A percentile compares a stretch with the other conserved stretches of the same genome.
Conservation (phyloP, 2,113 vertebrate genomes). For the Xiphophorus couchianus region DNA sequence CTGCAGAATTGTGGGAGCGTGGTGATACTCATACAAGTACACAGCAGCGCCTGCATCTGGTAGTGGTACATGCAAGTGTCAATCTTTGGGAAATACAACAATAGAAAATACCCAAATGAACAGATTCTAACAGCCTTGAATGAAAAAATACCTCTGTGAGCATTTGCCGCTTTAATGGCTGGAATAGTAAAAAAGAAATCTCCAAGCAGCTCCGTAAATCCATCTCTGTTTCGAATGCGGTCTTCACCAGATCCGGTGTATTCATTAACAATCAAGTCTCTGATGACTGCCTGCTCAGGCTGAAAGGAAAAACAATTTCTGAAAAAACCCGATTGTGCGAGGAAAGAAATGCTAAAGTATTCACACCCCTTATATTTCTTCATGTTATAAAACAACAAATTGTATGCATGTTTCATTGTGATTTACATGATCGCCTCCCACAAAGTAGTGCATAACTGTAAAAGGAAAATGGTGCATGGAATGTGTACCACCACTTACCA, state of each 20-base stretch:
- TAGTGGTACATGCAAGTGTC: background rate
- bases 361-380: no score
- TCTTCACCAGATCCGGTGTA: constrained; percentile 78
- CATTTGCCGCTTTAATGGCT: constrained; percentile 73
- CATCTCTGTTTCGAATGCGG: constrained; percentile 67
- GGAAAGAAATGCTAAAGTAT: no score
- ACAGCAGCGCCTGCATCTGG: constrained; percentile 78
- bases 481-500: no score
- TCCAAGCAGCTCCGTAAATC: constrained; percentile 75
- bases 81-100: background rate
- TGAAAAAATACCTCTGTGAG: constrained; percentile 79
- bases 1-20: constrained; percentile 61
- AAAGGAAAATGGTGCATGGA: no score
- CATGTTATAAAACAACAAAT: no score
- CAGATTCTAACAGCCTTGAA: background rate
- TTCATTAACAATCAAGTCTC: constrained; percentile 61
- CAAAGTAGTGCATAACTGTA: no score
- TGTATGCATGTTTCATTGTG: no score
- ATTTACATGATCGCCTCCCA: no score
- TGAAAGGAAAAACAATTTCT: constrained; percentile 20
- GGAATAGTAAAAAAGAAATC: constrained; percentile 79
- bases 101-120: background rate
- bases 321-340: background rate
- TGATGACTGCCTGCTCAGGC: constrained; percentile 32
- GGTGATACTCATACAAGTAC: constrained; percentile 89